Conservation (phyloP, 2,888 invertebrate genomes). For the Acanthosepion pharaonis region DNA sequence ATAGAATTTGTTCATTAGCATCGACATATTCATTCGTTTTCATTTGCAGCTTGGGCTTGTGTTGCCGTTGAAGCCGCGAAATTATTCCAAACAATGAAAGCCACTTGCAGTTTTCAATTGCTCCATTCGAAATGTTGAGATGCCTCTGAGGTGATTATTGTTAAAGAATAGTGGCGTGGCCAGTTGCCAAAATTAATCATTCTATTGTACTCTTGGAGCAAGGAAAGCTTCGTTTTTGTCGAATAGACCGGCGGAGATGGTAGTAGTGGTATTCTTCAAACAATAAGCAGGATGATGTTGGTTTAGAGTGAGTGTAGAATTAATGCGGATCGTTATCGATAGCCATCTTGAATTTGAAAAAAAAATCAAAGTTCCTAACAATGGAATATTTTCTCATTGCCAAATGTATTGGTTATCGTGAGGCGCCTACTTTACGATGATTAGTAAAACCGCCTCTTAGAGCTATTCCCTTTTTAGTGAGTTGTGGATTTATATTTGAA, state of each 20-base stretch:
- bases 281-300: background rate
- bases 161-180: background rate
- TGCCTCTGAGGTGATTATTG: slow-evolving; percentile 20
- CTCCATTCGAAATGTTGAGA: background rate
- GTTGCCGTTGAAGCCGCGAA: background rate
- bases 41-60: background rate
- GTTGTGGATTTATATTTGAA: too few relatives aligned
- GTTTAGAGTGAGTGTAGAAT: background rate
- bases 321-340: background rate
- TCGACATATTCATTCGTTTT: background rate
- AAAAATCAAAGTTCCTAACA: background rate
- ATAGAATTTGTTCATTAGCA: background rate
- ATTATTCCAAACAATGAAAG: background rate
- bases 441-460: too few relatives aligned
- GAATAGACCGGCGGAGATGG: too few relatives aligned
- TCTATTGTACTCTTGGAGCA: background rate
- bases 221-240: background rate
- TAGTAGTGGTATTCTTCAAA: background rate
- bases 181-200: slow-evolving; percentile 17
- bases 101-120: slow-evolving; percentile 13
- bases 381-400: background rate
- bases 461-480: too few relatives aligned
- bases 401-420: too few relatives aligned
- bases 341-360: background rate
- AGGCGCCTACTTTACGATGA: too few relatives aligned